These are phyloP conservation scores for Lagorchestes hirsutus DNA, from an alignment of 2,797 vertebrate genomes.

Conservation along the genomic window DNA sequence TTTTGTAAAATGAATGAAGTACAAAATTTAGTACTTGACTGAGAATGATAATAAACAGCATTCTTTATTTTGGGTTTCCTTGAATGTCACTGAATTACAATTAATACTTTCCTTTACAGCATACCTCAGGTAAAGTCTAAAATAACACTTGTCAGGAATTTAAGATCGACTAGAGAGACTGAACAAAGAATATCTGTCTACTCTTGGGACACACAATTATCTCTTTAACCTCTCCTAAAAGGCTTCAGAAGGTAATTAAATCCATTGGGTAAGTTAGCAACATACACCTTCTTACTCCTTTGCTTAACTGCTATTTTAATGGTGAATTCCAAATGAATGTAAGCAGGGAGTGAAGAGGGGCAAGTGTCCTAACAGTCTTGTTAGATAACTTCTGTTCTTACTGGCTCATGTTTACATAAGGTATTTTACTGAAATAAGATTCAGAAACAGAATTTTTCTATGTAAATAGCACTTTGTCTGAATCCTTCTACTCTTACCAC, in stretches of 20 bases:
- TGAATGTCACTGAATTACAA: neutral
- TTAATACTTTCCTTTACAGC: neutral
- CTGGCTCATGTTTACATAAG: neutral
- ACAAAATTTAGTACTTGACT: slow-evolving; percentile 18
- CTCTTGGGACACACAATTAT: neutral
- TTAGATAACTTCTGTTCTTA: neutral
- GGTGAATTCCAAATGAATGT: neutral
- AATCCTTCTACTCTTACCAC: neutral
- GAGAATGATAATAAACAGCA: neutral
- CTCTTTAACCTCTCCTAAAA: neutral
- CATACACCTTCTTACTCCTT: neutral
- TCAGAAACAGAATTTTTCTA: neutral
- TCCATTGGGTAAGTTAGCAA: neutral
- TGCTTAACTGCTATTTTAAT: neutral
- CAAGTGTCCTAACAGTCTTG: neutral
- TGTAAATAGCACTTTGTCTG: neutral
- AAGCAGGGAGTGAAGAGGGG: no score
- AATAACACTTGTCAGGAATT: neutral
- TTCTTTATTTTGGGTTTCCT: neutral
- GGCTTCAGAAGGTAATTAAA: neutral
- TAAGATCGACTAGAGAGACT: neutral
- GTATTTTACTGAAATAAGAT: neutral
- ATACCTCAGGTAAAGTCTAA: neutral
- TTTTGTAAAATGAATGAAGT: neutral
- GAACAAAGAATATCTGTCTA: neutral